A percentile compares a stretch with the other conserved stretches of the same genome.
phyloP scores from a whole-genome alignment of 2,113 vertebrate species.

The Muntiacus reevesi region DNA sequence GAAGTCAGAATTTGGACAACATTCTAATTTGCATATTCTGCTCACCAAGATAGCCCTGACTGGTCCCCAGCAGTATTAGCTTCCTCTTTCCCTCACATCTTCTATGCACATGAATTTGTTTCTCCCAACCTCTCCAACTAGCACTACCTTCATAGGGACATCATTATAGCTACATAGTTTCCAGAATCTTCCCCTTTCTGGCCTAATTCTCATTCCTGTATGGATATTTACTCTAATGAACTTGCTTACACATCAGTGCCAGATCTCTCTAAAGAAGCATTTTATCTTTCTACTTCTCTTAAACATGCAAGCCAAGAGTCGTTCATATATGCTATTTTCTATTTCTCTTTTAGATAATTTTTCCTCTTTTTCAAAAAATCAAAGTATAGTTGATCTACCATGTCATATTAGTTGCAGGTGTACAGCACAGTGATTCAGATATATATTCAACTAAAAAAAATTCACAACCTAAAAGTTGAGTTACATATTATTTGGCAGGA shows the following conservation, averaged over 20 bases:
- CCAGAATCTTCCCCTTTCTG: neutral
- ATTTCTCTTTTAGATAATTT: neutral
- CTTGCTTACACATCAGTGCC: neutral
- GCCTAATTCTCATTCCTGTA: neutral
- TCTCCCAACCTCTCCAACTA: neutral
- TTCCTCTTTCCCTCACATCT: neutral
- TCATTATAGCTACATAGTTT: neutral
- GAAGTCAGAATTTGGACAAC: neutral
- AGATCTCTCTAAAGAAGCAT: neutral
- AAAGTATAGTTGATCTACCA: neutral
- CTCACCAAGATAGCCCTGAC: neutral
- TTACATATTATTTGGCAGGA: neutral
- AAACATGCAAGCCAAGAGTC: neutral
- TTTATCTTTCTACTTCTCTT: slow-evolving; percentile 16
- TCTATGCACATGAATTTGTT: neutral
- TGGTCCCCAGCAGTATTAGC: neutral
- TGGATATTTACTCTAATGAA: neutral
- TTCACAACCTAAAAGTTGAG: neutral
- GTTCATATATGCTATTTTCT: neutral
- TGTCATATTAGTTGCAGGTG: neutral
- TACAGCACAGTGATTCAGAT: neutral
- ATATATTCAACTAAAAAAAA: neutral
- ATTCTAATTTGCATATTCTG: slow-evolving; percentile 16
- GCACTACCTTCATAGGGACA: neutral
- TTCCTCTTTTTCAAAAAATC: neutral